phyloP scores from a whole-genome alignment of 2,888 invertebrate genomes.

The Bedellia somnulentella region DNA sequence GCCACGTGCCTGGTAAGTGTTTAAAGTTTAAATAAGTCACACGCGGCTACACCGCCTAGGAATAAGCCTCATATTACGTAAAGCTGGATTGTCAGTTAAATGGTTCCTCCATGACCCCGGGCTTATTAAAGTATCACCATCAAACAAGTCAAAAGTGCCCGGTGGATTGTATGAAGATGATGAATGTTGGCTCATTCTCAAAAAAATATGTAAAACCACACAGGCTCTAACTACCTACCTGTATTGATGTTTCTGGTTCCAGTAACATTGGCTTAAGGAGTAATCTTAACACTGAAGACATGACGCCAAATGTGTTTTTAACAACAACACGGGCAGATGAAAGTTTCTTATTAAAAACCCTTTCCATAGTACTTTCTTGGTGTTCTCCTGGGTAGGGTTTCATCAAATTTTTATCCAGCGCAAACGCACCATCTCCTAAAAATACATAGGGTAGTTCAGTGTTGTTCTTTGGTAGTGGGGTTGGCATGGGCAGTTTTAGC shows the following conservation, averaged over 20 bases:
- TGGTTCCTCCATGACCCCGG: too few species aligned
- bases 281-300: constrained; percentile 9
- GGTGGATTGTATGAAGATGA: constrained; percentile 6
- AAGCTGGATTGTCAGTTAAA: too few species aligned
- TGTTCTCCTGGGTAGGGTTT: constrained; percentile 7
- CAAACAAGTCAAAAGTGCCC: constrained; percentile 6
- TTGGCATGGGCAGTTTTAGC: constrained; percentile 8
- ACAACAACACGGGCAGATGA: constrained; percentile 8
- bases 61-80: too few species aligned
- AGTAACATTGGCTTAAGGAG: constrained; percentile 10
- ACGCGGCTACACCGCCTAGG: too few species aligned
- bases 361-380: constrained; percentile 7
- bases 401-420: constrained; percentile 7
- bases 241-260: constrained; percentile 9
- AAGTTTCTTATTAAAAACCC: constrained; percentile 6
- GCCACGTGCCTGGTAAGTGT: too few species aligned
- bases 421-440: constrained; percentile 8
- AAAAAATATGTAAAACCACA: constrained; percentile 8
- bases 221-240: constrained; percentile 6
- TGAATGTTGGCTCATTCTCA: constrained; percentile 7
- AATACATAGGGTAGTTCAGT: constrained; percentile 7
- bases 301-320: constrained; percentile 9
- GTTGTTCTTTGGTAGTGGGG: constrained; percentile 7
- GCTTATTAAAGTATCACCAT: too few species aligned
- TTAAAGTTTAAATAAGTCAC: too few species aligned